Evolutionary conservation across 2,888 invertebrate species (phyloP), one percentile per base, ranked within the genome.

Genomic region (Antheraea yamamai): DNA sequence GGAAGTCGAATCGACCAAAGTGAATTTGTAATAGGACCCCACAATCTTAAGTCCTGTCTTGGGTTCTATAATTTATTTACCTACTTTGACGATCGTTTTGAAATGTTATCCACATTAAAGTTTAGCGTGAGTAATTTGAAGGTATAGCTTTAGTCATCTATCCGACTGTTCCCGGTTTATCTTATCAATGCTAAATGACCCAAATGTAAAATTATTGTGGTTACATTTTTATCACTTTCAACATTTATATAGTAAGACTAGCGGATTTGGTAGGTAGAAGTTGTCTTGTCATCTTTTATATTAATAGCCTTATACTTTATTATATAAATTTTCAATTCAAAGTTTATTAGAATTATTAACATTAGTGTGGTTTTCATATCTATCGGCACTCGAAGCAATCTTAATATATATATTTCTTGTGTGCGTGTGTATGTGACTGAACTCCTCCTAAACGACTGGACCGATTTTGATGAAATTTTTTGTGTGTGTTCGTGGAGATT

Each of bases 11-110:
- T 81, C 81, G 82, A 80, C 88, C 87, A 90, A 92, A 92, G 90
- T 90, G 92, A 92, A 92, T 92, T 92, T 89, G 88, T 91, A 92
- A 92, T 90, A 85, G 85, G 89, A 86, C 80, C 82, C 83, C 80
- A 80, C 82, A 85, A 85, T 87, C 88, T 89, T 88, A 86, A 87
- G 87, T 82, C 85, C 85, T 85, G 87, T 84, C 85, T 87, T 82
- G 85, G 85, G 83, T 79, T 87, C 85, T 84, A 88, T 90, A 89
- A 91, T 89, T 91, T 89, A 91, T 91, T 89, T 87, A 85, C 85
- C 88, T 86, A 84, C 86, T 85, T 87, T 86, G 84, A 84, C 82
- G 85, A 87, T 86, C 81, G 78, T 78, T 79, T 78, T 77, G 81
- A 78, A 80, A 81, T 80, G 76, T 77, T 79, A 81, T 81, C 79